Base-by-base conservation (phyloP, 2,113 vertebrate species). In the Tetraodon nigroviridis region DNA sequence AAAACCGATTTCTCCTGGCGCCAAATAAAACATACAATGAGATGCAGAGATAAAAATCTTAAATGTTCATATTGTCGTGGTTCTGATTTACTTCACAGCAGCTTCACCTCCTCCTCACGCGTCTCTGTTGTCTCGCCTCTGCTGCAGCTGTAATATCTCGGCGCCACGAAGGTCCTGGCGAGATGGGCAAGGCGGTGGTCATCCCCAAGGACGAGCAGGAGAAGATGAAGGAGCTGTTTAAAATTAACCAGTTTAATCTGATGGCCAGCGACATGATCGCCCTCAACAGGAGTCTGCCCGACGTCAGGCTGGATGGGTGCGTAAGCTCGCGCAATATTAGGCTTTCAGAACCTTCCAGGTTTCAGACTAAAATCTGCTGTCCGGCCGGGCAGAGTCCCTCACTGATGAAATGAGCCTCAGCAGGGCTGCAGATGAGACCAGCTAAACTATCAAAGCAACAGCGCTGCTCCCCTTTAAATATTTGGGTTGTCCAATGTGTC, bases 221-320 rank as follows among this genome's bases (percentile, higher is more conserved):
- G 77, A 98, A 94, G 87, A 98, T 99, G 97, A 98, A 95, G 71
- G 97, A 99, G 67, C 88, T 99, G 14, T 99, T 99, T 68, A 98
- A 98, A 86, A 98, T 99, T 78, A 99, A 99, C 87, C 97, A 99
- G 82, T 99, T 99, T 79, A 99, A 99, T 69, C 91, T 99, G 4
- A 93, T 99, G 96, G 96, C 96, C 87, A 99, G 97, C 27, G 94
- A 99, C 87, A 84, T 97, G 90, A 98, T 99, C 49, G 94, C 96
- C 0, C 91, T 98, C 12, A 98, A 98, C 89, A 90, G 97, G 76
- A 98, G 93, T 61, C 81, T 99, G 46, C 97, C 95, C 0, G 97
- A 99, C n/a, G 96, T 99, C 53, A 88, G 97, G 57, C 64, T 99
- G 60, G 96, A 99, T 1, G 95, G 97, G 96, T 99, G 79, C 88